Percentiles rank a stretch among this genome's conserved stretches.
phyloP scores from a whole-genome alignment of 2,797 vertebrate genomes.

The Danio jaintianensis region DNA sequence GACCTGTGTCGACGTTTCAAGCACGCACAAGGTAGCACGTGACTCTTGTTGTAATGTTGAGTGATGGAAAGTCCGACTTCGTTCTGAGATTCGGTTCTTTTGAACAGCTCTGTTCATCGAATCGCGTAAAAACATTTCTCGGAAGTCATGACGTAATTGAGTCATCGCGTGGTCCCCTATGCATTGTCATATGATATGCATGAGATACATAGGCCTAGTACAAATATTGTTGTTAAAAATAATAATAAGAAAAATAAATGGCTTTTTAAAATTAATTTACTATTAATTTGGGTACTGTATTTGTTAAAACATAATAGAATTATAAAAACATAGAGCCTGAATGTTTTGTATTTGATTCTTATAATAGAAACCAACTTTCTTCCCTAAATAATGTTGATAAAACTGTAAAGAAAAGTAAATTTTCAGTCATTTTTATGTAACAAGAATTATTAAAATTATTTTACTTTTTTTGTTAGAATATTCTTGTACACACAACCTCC shows the following conservation, averaged over 20 bases:
- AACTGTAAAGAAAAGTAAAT: too few relatives aligned
- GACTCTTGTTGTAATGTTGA: neutral
- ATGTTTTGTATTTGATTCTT: neutral
- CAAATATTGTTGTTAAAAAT: too few relatives aligned
- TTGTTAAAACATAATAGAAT: neutral
- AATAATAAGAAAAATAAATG: too few relatives aligned
- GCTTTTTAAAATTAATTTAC: too few relatives aligned
- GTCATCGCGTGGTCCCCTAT: neutral
- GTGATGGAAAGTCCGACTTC: neutral
- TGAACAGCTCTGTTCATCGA: neutral
- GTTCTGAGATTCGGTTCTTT: neutral
- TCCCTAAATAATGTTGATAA: neutral
- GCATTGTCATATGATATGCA: neutral
- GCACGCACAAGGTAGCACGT: neutral
- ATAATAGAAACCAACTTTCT: neutral
- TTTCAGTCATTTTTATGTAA: neutral
- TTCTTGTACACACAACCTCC: too few relatives aligned
- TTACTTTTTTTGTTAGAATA: too few relatives aligned
- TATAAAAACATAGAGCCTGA: neutral
- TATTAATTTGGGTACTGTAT: neutral
- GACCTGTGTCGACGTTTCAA: neutral
- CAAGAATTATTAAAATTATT: neutral
- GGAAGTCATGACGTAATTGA: neutral
- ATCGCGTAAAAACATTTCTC: neutral
- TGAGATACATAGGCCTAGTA: too few relatives aligned